Base-by-base conservation (phyloP, 1,140 invertebrate genomes). In the Nasonia vitripennis region DNA sequence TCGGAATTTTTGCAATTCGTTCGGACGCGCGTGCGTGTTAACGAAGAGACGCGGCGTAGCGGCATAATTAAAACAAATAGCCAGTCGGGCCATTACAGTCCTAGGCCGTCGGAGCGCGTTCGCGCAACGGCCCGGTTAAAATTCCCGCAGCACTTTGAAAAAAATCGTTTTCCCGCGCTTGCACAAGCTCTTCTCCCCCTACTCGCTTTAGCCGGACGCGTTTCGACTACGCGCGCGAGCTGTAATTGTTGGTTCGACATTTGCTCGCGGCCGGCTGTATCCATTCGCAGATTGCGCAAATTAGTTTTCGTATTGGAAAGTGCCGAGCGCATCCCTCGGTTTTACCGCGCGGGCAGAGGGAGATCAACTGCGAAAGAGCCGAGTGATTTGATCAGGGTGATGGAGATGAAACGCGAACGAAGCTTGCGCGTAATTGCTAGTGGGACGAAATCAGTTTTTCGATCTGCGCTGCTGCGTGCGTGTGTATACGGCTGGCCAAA, bases 281-380 rank as follows among this genome's bases (percentile, higher is more conserved):
- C 68, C 79, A 81, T 81, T 71, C 37, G 67, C 68, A 51, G 73
- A 83, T 83, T 75, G 55, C 20, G 31, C 48, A 70, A 78, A 78
- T 55, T 62, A 67, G 82, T 48, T 84, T 68, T 31, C 17, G 37
- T 83, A 67, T 68, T 77, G 70, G 78, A 75, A 83, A 75, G 23
- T 67, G 31, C 55, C 81, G 71, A 41, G 41, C 10, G 48, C 17
- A 37, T 62, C 14, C 51, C 51, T 55, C 17, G 51, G 78, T 80
- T 80, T 80, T 70, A 78, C 9, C 17, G 34, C 12, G 62, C 7
- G n/a, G 2, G 27, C 55, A 34, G 77, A 75, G 83, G 85, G 87
- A 91, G 91, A 89, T 85, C 84, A 86, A 86, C 86, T 81, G 87
- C 75, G 62, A 41, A 83, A 62, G 48, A 78, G 74, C 27, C n/a